Conservation (phyloP, 2,113 vertebrate species). For the Excalfactoria chinensis region DNA sequence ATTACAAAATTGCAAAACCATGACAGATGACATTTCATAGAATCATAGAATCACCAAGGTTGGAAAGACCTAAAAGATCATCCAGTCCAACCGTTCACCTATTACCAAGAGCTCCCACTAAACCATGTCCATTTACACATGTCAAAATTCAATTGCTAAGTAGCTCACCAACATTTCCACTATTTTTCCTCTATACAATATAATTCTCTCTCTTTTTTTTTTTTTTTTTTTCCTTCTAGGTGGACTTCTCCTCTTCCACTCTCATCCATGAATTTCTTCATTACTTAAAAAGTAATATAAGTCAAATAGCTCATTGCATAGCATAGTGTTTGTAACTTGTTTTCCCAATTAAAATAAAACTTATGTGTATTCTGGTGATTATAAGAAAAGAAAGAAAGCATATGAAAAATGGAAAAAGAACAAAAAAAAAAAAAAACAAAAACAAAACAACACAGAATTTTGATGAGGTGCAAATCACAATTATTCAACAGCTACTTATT, state of each 20-base stretch:
- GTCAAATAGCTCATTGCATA: background rate
- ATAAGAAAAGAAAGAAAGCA: background rate
- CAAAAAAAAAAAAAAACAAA: too few species aligned
- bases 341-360: background rate
- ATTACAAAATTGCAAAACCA: too few species aligned
- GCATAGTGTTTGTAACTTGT: background rate
- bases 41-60: too few species aligned
- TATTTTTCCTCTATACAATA: background rate
- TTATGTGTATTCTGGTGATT: background rate
- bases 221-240: too few species aligned
- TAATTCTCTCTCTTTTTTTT: background rate
- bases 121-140: background rate
- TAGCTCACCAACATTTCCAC: background rate
- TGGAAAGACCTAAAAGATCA: too few species aligned
- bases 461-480: background rate
- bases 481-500: background rate
- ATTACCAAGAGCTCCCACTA: too few species aligned
- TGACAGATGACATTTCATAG: too few species aligned
- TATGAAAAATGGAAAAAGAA: background rate
- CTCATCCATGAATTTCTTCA: background rate
- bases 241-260: background rate
- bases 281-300: background rate
- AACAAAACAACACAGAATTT: rapidly evolving
- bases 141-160: background rate
- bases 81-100: too few species aligned